These are phyloP conservation scores for Sebastes fasciatus DNA, from an alignment of 2,113 vertebrate genomes.

Conservation along the genomic window DNA sequence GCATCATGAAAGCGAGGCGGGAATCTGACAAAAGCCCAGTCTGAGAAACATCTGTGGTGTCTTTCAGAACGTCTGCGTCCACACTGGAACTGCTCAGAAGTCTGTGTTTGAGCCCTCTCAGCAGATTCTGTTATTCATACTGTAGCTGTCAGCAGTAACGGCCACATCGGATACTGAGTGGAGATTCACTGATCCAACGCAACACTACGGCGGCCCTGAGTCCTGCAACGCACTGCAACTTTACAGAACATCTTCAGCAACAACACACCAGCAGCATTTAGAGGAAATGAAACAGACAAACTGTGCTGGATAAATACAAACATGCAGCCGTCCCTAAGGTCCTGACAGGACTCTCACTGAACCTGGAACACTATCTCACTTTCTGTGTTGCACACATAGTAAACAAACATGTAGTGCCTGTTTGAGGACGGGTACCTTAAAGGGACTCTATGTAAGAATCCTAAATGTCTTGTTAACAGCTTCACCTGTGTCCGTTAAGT, in stretches of 20 bases:
- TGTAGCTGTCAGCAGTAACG: constrained; percentile 29
- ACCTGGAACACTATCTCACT: no score
- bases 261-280: not conserved
- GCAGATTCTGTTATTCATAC: constrained; percentile 4
- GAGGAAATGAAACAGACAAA: not conserved
- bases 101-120: constrained; percentile 35
- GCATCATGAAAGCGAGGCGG: constrained; percentile 43
- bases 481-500: no score
- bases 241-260: not conserved
- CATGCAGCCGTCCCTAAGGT: no score
- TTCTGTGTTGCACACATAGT: no score
- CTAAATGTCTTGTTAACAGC: no score
- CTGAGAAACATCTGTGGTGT: constrained; percentile 48
- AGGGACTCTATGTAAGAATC: no score
- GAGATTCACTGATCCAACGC: constrained; percentile 24
- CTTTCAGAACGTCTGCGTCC: constrained; percentile 52
- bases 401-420: no score
- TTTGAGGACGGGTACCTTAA: no score
- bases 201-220: not conserved
- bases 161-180: not conserved
- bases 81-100: constrained; percentile 40
- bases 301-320: no score
- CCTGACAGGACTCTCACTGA: no score
- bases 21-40: constrained; percentile 45
- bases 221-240: not conserved